Conservation (phyloP, 2,797 vertebrate species). For the Serranus cabrilla region DNA sequence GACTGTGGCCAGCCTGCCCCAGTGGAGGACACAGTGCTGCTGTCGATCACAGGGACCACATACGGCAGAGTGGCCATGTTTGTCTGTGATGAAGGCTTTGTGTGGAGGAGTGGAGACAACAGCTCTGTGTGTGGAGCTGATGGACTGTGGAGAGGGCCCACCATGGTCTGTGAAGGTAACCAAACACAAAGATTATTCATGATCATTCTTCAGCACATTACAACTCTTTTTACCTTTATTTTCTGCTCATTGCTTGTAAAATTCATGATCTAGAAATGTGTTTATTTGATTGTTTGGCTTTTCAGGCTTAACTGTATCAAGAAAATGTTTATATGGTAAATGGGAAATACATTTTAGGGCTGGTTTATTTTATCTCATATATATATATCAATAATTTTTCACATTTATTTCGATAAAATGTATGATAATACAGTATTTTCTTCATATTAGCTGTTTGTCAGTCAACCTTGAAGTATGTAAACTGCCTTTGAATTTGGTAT, state of each 20-base stretch:
- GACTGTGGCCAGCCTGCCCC: slow-evolving; percentile 80
- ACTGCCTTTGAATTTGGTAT: background rate
- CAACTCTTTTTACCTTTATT: background rate
- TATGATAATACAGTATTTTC: background rate
- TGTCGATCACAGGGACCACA: slow-evolving; percentile 66
- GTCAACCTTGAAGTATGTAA: too few relatives aligned
- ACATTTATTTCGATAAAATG: background rate
- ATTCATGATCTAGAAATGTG: background rate
- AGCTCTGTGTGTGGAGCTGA: slow-evolving; percentile 79
- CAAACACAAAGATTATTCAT: background rate
- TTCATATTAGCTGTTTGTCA: too few relatives aligned
- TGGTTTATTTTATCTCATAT: background rate
- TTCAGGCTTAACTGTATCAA: background rate
- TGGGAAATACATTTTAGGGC: background rate
- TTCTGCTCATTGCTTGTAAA: background rate
- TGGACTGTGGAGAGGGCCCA: slow-evolving; percentile 77
- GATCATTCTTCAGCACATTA: background rate
- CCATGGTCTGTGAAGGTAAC: slow-evolving; percentile 85
- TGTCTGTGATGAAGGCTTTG: slow-evolving; percentile 80
- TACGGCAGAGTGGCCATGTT: slow-evolving; percentile 75
- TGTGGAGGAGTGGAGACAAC: slow-evolving; percentile 76
- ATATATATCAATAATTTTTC: background rate
- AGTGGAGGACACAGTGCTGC: slow-evolving; percentile 43
- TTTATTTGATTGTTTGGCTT: background rate
- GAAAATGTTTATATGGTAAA: background rate